Evolutionary conservation across 1,140 invertebrate genomes (phyloP), one percentile per base, ranked within the genome.

Genomic region (Platyura marginata): DNA sequence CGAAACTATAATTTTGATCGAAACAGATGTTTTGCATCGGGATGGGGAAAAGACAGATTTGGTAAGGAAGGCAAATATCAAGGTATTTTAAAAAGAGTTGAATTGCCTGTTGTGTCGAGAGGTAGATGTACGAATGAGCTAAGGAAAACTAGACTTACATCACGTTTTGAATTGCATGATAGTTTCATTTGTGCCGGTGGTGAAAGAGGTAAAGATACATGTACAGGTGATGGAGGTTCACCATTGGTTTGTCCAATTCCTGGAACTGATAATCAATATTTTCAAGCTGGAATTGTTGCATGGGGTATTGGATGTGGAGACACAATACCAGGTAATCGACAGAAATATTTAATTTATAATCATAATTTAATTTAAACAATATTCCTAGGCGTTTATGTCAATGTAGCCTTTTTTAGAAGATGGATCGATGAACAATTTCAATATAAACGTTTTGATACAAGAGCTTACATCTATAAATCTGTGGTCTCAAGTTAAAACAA

Each of bases 121-220:
- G 45, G 53, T 2, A 43, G 44, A 2, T 82, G 79, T 45, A 62
- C 77, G 50, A 46, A 55, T 4, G 42, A 51, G 22, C 49, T 78
- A 2, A 56, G 70, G 29, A 57, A 51, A 3, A 77, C 74, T 0
- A 56, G 72, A 44, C 55, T 79, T 2, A 74, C 74, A 18, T 48
- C 48, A 3, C 62, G 62, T 45, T 79, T 74, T 44, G 41, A 49
- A 36, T 54, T 79, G 1, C 61, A 77, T 44, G 43, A 59, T 2
- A 70, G 66, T 25, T 79, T 79, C 45, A 61, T 77, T 2, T 79
- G 76, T 48, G 76, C 76, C 6, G 75, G 75, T 15, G 75, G 75
- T n/a, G 64, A 70, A 10, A 5, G 6, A 35, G 72, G 70, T 9
- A 61, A 64, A 51, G 76, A 79, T 48, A 72, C 75, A 0, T 79